Evolutionary conservation across 1,140 invertebrate species (phyloP).

Genomic region (Neuroterus valhalla): DNA sequence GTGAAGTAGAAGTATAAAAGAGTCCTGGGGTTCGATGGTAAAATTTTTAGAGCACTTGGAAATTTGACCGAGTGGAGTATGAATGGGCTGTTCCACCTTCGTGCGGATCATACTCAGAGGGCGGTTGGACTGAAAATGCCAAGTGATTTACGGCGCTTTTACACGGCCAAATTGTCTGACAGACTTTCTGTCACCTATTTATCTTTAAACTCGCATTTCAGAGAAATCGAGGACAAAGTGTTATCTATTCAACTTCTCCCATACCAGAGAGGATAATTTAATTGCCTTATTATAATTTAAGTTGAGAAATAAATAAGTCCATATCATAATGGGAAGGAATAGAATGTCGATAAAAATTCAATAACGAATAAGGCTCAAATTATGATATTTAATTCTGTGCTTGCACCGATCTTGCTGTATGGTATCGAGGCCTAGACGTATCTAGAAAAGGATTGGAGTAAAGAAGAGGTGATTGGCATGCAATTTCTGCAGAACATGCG

Average conservation of each 20-base stretch:
- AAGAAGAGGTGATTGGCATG: no score
- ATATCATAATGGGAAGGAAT: no score
- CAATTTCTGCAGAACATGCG: no score
- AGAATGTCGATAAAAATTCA: no score
- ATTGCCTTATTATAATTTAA: no score
- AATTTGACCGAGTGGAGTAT: slow-evolving; percentile 1
- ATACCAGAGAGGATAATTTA: not conserved
- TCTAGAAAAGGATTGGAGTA: no score
- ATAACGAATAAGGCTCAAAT: no score
- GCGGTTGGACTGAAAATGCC: slow-evolving; percentile 11
- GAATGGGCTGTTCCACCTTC: slow-evolving; percentile 1
- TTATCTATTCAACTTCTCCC: not conserved
- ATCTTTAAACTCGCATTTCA: slow-evolving; percentile 7
- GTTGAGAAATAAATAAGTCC: no score
- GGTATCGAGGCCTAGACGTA: no score
- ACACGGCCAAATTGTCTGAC: not conserved
- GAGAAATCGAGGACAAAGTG: not conserved
- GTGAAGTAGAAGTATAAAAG: slow-evolving; percentile 1
- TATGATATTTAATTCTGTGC: no score
- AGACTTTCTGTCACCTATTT: slow-evolving; percentile 1
- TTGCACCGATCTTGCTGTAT: no score
- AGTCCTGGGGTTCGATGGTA: not conserved
- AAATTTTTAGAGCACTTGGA: slow-evolving; percentile 10
- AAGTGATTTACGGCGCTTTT: slow-evolving; percentile 10
- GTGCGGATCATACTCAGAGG: not conserved